Evolutionary conservation across 2,113 vertebrate species (phyloP).

Genomic region (Zosterops borbonicus): DNA sequence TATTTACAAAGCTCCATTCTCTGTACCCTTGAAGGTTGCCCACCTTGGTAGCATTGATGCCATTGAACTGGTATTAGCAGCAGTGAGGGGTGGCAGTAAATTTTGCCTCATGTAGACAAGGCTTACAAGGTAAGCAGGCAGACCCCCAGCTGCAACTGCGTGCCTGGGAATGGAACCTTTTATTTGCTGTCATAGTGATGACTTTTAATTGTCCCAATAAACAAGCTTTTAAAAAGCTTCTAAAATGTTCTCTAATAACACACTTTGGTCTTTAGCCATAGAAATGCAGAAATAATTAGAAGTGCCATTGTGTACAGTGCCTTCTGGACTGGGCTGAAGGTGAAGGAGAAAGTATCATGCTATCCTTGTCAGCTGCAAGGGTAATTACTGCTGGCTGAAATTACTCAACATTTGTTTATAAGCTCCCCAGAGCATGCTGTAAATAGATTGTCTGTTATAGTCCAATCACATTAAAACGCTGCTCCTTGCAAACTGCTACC

Average conservation of each 20-base stretch:
- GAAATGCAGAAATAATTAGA: slow-evolving; percentile 91
- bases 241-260: slow-evolving; percentile 85
- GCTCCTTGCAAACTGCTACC: slow-evolving; percentile 88
- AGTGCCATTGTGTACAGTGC: slow-evolving; percentile 88
- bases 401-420: slow-evolving; percentile 99
- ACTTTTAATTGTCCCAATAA: slow-evolving; percentile 85
- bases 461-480: slow-evolving; percentile 99
- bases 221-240: slow-evolving; percentile 83
- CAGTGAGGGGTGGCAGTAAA: slow-evolving; percentile 4
- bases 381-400: slow-evolving; percentile 99
- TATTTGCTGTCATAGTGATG: slow-evolving; percentile 82
- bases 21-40: not conserved
- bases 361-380: slow-evolving; percentile 99
- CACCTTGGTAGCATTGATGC: not conserved
- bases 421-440: slow-evolving; percentile 99
- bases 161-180: slow-evolving; percentile 73
- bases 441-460: slow-evolving; percentile 99
- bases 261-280: slow-evolving; percentile 92
- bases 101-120: slow-evolving; percentile 16
- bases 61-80: not conserved
- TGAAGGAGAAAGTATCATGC: slow-evolving; percentile 99
- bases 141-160: slow-evolving; percentile 65
- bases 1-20: not conserved
- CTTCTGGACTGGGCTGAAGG: slow-evolving; percentile 96
- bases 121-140: slow-evolving; percentile 70